These are phyloP conservation scores for Rhysida immarginata DNA, from an alignment of 1,140 invertebrate genomes.

Conservation along the genomic window DNA sequence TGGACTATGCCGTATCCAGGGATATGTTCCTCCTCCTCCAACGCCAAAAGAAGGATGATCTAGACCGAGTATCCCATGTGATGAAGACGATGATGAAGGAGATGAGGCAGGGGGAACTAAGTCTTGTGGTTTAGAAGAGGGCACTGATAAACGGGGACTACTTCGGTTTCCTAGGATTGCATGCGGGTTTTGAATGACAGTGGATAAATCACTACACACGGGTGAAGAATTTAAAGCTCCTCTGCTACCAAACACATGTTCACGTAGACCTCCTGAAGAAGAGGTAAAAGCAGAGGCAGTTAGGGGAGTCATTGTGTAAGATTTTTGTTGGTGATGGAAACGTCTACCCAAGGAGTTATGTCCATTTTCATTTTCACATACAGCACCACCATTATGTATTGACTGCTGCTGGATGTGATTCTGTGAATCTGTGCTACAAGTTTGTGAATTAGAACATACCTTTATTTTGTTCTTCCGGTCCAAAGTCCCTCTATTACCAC, in stretches of 20 bases:
- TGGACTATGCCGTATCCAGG: conserved; percentile 41
- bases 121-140: conserved; percentile 1
- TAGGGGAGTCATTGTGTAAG: too few species aligned
- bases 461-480: conserved; percentile 1
- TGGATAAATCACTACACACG: background rate
- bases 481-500: conserved; percentile 10
- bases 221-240: conserved; percentile 17
- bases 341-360: conserved; percentile 25
- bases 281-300: background rate
- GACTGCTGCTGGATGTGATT: background rate
- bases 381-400: background rate
- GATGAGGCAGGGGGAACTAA: too few species aligned
- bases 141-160: background rate
- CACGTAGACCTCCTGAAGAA: conserved; percentile 14
- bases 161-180: background rate
- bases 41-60: too few species aligned
- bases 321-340: background rate
- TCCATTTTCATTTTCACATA: background rate
- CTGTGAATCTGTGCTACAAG: too few species aligned
- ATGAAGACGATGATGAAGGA: too few species aligned
- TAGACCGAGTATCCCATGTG: too few species aligned
- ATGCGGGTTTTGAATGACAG: background rate
- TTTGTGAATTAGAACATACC: background rate
- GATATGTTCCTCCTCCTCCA: too few species aligned
- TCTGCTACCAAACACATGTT: conserved; percentile 24